Conservation (phyloP, 2,113 vertebrate genomes). For the Mormyrus iriodes region DNA sequence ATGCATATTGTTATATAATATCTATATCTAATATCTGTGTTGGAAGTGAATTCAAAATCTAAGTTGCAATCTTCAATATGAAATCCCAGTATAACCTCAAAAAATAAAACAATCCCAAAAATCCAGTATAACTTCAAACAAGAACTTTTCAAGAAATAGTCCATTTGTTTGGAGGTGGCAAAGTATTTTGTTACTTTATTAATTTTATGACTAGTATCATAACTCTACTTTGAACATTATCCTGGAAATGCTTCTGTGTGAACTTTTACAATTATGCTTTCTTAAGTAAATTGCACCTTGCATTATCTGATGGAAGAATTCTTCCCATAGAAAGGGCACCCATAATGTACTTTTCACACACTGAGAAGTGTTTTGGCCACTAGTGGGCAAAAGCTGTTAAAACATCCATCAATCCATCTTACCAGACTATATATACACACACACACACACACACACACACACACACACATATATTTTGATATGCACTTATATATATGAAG, state of each 20-base stretch:
- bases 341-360: neutral
- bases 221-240: neutral
- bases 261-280: neutral
- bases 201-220: neutral
- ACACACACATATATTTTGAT: too few relatives aligned
- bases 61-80: neutral
- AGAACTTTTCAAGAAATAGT: neutral
- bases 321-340: neutral
- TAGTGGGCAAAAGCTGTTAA: neutral
- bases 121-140: neutral
- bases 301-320: neutral
- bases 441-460: too few relatives aligned
- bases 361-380: neutral
- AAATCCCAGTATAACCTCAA: neutral
- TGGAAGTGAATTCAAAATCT: neutral
- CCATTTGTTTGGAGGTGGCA: neutral
- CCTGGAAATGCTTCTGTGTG: neutral
- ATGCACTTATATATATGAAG: neutral
- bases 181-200: neutral
- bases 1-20: neutral
- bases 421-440: too few relatives aligned
- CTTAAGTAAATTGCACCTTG: neutral
- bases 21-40: neutral
- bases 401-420: neutral
- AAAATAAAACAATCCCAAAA: too few relatives aligned